Conservation (phyloP, 2,797 vertebrate genomes). For the Spinus olivaceus region DNA sequence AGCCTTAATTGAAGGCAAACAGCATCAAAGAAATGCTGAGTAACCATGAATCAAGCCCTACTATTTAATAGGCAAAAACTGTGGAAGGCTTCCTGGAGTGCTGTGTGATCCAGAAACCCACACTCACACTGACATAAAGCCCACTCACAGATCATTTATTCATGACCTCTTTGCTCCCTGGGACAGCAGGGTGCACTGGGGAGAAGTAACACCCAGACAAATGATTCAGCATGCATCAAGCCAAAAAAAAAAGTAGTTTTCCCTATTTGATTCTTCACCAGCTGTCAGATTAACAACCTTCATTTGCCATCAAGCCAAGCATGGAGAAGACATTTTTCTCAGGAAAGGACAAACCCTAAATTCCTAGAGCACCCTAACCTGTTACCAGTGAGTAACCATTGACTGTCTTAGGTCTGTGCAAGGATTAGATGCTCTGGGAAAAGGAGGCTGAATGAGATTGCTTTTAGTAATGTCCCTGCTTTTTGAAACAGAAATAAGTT, state of each 20-base stretch:
- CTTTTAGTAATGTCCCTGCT: neutral
- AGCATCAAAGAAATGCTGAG: neutral
- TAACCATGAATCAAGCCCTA: neutral
- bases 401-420: neutral
- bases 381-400: neutral
- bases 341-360: neutral
- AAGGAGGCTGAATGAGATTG: neutral
- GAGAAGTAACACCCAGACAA: neutral
- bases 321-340: neutral
- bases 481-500: neutral
- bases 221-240: neutral
- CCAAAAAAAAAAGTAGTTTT: neutral
- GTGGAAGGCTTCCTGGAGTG: neutral
- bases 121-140: neutral
- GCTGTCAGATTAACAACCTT: neutral
- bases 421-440: neutral
- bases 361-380: neutral
- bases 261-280: neutral
- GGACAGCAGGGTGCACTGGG: neutral
- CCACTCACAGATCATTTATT: fast-evolving
- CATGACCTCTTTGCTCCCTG: neutral
- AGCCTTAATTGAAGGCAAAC: neutral
- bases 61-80: neutral
- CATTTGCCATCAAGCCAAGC: neutral
- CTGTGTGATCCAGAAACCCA: neutral